Percentiles rank a stretch among this genome's conserved stretches.
phyloP scores from a whole-genome alignment of 2,797 vertebrate species.

The Crenuchus spilurus region DNA sequence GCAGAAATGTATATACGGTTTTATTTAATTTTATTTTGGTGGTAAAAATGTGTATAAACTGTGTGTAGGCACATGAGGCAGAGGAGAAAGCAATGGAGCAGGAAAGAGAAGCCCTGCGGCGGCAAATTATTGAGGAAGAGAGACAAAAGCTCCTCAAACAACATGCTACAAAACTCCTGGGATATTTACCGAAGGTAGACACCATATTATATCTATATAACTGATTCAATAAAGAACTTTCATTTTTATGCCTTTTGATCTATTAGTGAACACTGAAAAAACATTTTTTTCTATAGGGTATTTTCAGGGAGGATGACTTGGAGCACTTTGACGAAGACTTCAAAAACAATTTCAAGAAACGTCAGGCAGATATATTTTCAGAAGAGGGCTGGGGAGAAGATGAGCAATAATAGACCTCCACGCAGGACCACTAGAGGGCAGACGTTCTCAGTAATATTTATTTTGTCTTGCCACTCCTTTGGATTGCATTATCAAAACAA shows the following conservation, averaged over 20 bases:
- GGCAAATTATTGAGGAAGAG: conserved; percentile 90
- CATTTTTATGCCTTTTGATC: not conserved
- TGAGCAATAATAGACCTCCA: conserved; percentile 42
- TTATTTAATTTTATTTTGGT: not conserved
- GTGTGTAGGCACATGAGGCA: conserved; percentile 81
- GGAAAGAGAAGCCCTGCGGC: conserved; percentile 74
- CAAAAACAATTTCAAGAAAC: conserved; percentile 78
- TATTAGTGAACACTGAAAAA: not conserved
- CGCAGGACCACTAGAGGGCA: conserved; percentile 74
- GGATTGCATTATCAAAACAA: not conserved
- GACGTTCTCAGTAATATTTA: not conserved
- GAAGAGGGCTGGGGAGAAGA: conserved; percentile 70
- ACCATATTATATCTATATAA: not conserved
- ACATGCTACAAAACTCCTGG: conserved; percentile 86
- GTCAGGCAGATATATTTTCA: conserved; percentile 57
- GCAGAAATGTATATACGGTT: not conserved
- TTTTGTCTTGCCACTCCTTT: not conserved
- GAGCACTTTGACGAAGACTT: conserved; percentile 90
- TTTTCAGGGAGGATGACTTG: conserved; percentile 86
- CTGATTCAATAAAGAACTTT: not conserved
- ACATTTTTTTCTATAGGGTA: conserved; percentile 76
- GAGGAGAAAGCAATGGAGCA: conserved; percentile 80
- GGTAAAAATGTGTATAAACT: conserved; percentile 22
- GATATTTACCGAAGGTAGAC: conserved; percentile 88
- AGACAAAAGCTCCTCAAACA: conserved; percentile 86